A percentile compares a stretch with the other conserved stretches of the same genome.
These are phyloP conservation scores for Plutella xylostella DNA, from an alignment of 2,888 invertebrate genomes.

Conservation along the genomic window DNA sequence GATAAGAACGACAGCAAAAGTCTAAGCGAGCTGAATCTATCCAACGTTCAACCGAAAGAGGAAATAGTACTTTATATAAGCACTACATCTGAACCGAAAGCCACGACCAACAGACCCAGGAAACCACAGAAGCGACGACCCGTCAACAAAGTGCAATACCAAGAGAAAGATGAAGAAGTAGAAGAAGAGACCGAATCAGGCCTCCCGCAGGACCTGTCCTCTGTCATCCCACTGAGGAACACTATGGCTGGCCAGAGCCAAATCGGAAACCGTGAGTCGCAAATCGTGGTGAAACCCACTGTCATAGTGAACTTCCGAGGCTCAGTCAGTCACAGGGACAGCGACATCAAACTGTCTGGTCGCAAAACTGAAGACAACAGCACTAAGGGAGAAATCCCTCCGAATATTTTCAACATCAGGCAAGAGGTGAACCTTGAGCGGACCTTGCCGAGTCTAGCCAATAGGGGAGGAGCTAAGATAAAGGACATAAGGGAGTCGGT, in stretches of 20 bases:
- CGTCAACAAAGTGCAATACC: slow-evolving; percentile 24
- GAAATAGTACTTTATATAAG: slow-evolving; percentile 44
- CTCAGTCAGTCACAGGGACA: slow-evolving; percentile 45
- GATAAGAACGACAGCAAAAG: slow-evolving; percentile 23
- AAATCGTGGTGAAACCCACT: slow-evolving; percentile 58
- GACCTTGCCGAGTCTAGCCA: slow-evolving; percentile 20
- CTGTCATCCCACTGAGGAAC: slow-evolving; percentile 32
- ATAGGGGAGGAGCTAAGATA: slow-evolving; percentile 20
- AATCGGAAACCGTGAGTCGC: slow-evolving; percentile 56
- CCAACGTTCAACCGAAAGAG: slow-evolving; percentile 28
- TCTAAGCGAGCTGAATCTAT: slow-evolving; percentile 18
- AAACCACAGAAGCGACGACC: slow-evolving; percentile 25
- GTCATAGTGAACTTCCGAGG: slow-evolving; percentile 59
- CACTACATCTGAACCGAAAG: slow-evolving; percentile 29
- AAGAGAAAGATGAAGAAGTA: slow-evolving; percentile 23
- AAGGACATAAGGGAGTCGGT: slow-evolving; percentile 32
- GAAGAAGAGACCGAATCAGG: slow-evolving; percentile 11
- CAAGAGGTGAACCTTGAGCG: slow-evolving; percentile 54
- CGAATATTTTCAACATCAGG: slow-evolving; percentile 56
- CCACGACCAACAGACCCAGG: slow-evolving; percentile 37
- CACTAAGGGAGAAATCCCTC: slow-evolving; percentile 27
- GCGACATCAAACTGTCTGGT: slow-evolving; percentile 45
- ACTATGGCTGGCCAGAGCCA: slow-evolving; percentile 57
- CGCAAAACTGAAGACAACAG: slow-evolving; percentile 27
- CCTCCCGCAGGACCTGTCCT: slow-evolving; percentile 19